Evolutionary conservation across 2,113 vertebrate genomes (phyloP).

Genomic region (Hydrochoerus hydrochaeris): DNA sequence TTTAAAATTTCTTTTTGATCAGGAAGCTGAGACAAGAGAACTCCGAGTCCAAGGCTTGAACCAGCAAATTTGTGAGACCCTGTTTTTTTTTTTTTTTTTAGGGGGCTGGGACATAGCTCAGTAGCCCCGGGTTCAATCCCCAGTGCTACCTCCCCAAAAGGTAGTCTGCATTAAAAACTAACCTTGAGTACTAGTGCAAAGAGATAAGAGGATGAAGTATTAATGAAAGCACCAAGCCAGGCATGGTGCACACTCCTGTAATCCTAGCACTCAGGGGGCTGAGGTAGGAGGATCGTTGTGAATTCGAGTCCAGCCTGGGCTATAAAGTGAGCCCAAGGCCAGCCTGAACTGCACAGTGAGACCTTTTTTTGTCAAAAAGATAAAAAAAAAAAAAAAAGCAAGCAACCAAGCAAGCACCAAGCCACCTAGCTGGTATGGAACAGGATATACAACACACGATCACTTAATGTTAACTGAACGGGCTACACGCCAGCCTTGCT

Average conservation of each 20-base stretch:
- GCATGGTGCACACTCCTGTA: too few relatives aligned
- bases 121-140: not conserved
- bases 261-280: too few relatives aligned
- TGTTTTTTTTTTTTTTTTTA: not conserved
- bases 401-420: too few relatives aligned
- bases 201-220: not conserved
- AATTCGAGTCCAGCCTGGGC: too few relatives aligned
- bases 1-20: constrained; percentile 30
- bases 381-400: too few relatives aligned
- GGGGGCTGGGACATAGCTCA: not conserved
- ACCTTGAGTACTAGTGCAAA: not conserved
- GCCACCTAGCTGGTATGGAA: not conserved
- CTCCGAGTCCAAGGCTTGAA: not conserved
- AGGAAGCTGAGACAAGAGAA: not conserved
- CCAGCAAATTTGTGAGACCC: not conserved
- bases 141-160: not conserved
- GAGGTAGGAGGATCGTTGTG: too few relatives aligned
- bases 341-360: too few relatives aligned
- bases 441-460: not conserved
- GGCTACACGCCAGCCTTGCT: not conserved
- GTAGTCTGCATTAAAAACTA: not conserved
- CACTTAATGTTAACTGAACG: not conserved
- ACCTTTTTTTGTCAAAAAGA: too few relatives aligned
- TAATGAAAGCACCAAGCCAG: not conserved
- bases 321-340: too few relatives aligned